These are phyloP conservation scores for Miichthys miiuy DNA, from an alignment of 2,797 vertebrate genomes.

Conservation along the genomic window DNA sequence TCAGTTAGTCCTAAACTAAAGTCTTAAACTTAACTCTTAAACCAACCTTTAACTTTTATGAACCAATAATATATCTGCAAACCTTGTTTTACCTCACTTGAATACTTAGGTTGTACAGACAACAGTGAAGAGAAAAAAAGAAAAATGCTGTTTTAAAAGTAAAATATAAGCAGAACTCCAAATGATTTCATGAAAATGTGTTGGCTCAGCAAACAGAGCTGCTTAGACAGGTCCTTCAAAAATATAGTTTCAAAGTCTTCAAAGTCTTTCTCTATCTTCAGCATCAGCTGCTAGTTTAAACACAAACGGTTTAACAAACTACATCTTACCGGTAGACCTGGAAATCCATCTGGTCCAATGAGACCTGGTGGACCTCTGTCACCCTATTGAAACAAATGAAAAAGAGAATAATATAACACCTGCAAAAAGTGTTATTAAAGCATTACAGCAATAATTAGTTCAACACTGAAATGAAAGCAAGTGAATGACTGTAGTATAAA, in stretches of 20 bases:
- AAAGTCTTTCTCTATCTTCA: not conserved
- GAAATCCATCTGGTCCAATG: conserved; percentile 85
- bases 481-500: not conserved
- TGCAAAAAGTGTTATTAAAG: not conserved
- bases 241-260: not conserved
- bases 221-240: not conserved
- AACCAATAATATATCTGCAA: not conserved
- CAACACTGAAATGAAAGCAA: not conserved
- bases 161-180: not conserved
- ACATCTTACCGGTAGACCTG: conserved; percentile 87
- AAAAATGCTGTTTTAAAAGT: not conserved
- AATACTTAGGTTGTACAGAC: not conserved
- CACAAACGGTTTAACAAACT: not conserved
- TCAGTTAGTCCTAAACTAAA: not conserved
- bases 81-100: not conserved
- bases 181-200: not conserved
- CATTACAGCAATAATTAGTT: not conserved
- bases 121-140: not conserved
- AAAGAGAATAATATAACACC: conserved; percentile 14
- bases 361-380: conserved; percentile 87
- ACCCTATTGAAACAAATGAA: conserved; percentile 82
- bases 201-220: not conserved
- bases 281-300: not conserved
- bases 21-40: not conserved
- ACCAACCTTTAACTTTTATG: not conserved